phyloP scores from a whole-genome alignment of 2,113 vertebrate species.

The Dicrurus megarhynchus region DNA sequence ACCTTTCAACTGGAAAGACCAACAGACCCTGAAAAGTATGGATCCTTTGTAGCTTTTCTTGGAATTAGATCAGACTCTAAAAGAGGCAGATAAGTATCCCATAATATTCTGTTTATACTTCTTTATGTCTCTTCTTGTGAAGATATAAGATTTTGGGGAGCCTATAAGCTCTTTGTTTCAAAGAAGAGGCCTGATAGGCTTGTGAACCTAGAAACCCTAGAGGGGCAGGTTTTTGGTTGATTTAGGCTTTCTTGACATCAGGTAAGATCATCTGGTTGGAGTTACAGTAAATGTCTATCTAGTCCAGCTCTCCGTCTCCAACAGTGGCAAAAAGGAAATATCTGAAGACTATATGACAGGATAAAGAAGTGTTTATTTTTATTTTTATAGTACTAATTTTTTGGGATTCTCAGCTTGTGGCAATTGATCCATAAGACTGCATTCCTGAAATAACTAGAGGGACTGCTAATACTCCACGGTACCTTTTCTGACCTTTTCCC shows the following conservation, averaged over 20 bases:
- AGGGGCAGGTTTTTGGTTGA: background rate
- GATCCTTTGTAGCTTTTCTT: background rate
- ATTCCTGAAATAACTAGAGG: background rate
- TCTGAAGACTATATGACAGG: background rate
- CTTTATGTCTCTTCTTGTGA: background rate
- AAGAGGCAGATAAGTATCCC: background rate
- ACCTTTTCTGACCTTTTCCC: background rate
- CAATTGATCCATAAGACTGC: background rate
- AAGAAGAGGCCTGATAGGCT: background rate
- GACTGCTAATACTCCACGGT: background rate
- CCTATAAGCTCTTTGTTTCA: background rate
- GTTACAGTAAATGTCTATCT: too few relatives aligned
- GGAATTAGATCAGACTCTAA: background rate
- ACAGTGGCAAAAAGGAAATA: background rate
- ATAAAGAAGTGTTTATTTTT: background rate
- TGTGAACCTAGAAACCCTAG: background rate
- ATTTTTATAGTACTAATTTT: background rate
- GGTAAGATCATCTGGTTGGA: background rate
- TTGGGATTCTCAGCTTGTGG: background rate
- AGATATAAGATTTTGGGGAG: background rate
- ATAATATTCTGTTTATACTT: background rate
- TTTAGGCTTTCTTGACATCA: background rate
- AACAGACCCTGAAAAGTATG: background rate
- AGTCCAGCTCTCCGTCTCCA: background rate
- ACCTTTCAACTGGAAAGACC: background rate